These are phyloP conservation scores for Onychostoma macrolepis DNA, from an alignment of 2,113 vertebrate genomes.

Conservation along the genomic window DNA sequence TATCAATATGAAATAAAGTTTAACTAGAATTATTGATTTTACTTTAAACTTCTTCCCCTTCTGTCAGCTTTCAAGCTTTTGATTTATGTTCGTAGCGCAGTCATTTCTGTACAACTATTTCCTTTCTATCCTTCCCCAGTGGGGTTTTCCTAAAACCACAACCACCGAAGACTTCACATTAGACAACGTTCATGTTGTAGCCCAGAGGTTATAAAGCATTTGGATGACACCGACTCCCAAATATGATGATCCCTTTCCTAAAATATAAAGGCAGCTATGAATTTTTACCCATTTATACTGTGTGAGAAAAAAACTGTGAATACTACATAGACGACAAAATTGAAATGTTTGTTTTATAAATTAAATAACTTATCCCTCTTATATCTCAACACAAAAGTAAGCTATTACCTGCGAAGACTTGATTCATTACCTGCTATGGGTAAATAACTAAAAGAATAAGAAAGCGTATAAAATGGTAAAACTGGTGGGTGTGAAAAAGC, in stretches of 20 bases:
- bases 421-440: not conserved
- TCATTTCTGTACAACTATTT: conserved; percentile 2
- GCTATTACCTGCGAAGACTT: not conserved
- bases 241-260: not conserved
- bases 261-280: conserved; percentile 5
- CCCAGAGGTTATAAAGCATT: not conserved
- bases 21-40: conserved; percentile 68
- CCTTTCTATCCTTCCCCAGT: not conserved
- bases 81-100: conserved; percentile 19
- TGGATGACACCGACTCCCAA: not conserved
- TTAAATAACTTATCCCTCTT: not conserved
- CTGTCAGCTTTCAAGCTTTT: conserved; percentile 8
- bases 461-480: too few relatives aligned
- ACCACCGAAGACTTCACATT: not conserved
- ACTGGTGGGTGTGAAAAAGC: too few relatives aligned
- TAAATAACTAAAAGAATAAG: too few relatives aligned
- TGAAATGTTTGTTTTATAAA: not conserved
- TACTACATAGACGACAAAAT: not conserved
- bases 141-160: not conserved
- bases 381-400: not conserved
- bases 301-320: not conserved
- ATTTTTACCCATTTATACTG: not conserved
- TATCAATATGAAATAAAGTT: conserved; percentile 71
- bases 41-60: conserved; percentile 38
- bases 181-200: not conserved